Evolutionary conservation across 2,113 vertebrate species (phyloP).

Genomic region (Phasianus colchicus): DNA sequence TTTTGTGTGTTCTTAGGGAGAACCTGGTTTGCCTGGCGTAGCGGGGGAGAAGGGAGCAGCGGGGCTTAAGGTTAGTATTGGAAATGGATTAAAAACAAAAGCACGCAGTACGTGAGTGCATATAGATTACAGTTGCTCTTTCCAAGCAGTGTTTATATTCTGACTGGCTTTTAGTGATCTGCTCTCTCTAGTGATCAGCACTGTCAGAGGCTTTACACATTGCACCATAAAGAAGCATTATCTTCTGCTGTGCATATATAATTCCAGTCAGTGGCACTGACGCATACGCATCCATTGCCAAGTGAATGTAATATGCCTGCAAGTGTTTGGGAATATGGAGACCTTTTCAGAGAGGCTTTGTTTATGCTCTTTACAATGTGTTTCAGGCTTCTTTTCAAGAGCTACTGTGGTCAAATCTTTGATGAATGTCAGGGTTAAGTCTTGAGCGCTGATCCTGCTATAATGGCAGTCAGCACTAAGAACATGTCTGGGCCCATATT

Average conservation of each 20-base stretch:
- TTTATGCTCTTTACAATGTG: conserved; percentile 30
- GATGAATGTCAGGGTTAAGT: conserved; percentile 24
- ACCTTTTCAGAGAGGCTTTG: conserved; percentile 31
- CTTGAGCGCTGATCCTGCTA: conserved; percentile 21
- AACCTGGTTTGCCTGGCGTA: conserved; percentile 84
- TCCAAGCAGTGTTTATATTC: background rate
- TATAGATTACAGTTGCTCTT: background rate
- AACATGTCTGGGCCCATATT: background rate
- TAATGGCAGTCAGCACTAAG: background rate
- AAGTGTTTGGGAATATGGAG: conserved; percentile 45
- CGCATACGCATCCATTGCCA: background rate
- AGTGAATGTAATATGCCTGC: background rate
- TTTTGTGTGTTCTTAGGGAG: conserved; percentile 83
- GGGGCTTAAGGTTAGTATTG: conserved; percentile 88
- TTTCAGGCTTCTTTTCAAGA: conserved; percentile 54
- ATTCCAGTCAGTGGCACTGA: conserved; percentile 4
- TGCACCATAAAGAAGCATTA: conserved; percentile 6
- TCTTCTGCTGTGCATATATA: background rate
- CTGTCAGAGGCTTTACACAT: conserved; percentile 8
- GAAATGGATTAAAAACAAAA: conserved; percentile 16
- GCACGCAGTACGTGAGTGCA: background rate
- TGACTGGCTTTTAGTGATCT: conserved; percentile 8
- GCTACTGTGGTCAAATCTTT: background rate
- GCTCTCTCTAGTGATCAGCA: background rate
- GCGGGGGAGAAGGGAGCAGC: conserved; percentile 86